phyloP scores from a whole-genome alignment of 2,113 vertebrate genomes.

The Oncorhynchus tshawytscha region DNA sequence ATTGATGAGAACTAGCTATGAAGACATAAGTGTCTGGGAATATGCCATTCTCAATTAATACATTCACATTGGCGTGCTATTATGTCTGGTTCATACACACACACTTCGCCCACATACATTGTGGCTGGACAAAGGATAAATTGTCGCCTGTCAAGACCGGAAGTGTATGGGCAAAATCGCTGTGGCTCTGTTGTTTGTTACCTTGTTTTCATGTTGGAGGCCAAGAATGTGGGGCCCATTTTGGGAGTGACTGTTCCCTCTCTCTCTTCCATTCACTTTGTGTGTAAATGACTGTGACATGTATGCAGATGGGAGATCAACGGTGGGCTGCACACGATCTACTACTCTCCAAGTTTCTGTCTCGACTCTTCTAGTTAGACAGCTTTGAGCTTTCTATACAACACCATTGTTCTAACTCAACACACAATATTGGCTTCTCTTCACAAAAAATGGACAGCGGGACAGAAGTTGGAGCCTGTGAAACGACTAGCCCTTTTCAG shows the following conservation, averaged over 20 bases:
- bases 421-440: neutral
- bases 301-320: neutral
- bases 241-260: neutral
- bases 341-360: neutral
- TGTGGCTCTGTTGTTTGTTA: constrained; percentile 7
- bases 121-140: neutral
- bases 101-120: neutral
- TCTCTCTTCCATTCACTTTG: neutral
- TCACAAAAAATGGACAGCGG: neutral
- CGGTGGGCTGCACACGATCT: neutral
- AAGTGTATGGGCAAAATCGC: constrained; percentile 12
- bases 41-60: constrained; percentile 13
- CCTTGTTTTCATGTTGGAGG: constrained; percentile 9
- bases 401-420: neutral
- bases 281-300: neutral
- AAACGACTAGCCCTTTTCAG: neutral
- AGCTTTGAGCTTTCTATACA: neutral
- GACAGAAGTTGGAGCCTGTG: neutral
- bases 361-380: neutral
- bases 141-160: neutral
- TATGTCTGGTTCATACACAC: neutral
- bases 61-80: neutral
- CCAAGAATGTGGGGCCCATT: constrained; percentile 11
- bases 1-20: constrained; percentile 15
- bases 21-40: constrained; percentile 19